A percentile compares a stretch with the other conserved stretches of the same genome.
Evolutionary conservation across 2,113 vertebrate species (phyloP).

Genomic region (Chrysemys picta): DNA sequence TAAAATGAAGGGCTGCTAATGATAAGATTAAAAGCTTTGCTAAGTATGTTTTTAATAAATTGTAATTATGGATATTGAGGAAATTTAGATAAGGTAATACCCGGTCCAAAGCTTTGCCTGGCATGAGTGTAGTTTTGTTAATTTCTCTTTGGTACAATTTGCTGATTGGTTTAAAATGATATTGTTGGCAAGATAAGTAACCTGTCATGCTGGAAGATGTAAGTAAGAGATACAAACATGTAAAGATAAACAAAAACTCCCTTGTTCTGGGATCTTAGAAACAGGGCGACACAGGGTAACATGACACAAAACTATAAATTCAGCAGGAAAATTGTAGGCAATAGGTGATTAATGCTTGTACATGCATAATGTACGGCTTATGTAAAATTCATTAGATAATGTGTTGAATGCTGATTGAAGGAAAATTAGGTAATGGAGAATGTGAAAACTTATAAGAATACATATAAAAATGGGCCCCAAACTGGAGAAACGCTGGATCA

Average conservation of each 20-base stretch:
- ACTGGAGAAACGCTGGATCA: background rate
- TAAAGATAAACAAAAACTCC: background rate
- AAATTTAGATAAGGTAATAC: background rate
- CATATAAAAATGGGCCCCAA: background rate
- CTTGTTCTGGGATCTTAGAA: background rate
- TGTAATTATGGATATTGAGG: background rate
- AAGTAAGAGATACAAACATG: background rate
- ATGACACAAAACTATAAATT: background rate
- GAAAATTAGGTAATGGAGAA: background rate
- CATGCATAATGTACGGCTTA: background rate
- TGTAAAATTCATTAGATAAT: background rate
- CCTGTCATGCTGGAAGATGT: background rate
- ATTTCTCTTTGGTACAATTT: too few species aligned
- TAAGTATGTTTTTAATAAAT: background rate
- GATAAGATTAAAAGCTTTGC: background rate
- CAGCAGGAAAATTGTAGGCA: background rate
- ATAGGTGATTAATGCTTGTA: background rate
- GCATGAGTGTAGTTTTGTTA: too few species aligned
- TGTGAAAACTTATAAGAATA: background rate
- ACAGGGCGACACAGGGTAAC: background rate
- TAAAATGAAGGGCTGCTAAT: background rate
- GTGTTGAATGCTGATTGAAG: background rate
- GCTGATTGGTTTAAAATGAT: background rate
- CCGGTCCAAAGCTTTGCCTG: background rate
- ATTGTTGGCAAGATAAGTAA: too few species aligned